These are phyloP conservation scores for Macrobrachium nipponense DNA, from an alignment of 1,140 invertebrate species.

Conservation along the genomic window DNA sequence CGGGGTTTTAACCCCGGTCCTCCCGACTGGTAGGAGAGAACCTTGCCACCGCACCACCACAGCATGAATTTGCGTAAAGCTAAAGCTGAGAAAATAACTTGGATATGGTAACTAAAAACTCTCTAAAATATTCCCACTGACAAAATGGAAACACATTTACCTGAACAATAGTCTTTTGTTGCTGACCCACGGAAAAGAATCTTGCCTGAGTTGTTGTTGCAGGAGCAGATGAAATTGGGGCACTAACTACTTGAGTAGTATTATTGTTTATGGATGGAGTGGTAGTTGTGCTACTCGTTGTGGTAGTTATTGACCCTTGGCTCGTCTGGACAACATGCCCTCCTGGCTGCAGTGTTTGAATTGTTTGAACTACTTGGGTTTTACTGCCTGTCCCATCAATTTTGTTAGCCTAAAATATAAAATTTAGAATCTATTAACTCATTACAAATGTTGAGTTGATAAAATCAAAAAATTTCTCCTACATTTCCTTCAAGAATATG, in stretches of 20 bases:
- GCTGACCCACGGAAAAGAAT: conserved; percentile 53
- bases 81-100: too few relatives aligned
- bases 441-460: not conserved
- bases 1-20: too few relatives aligned
- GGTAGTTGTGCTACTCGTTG: conserved; percentile 33
- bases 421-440: not conserved
- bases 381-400: conserved; percentile 43
- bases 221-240: not conserved
- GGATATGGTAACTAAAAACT: too few relatives aligned
- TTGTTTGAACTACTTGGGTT: conserved; percentile 47
- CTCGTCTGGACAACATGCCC: conserved; percentile 31
- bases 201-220: conserved; percentile 34
- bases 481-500: too few relatives aligned
- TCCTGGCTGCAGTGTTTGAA: conserved; percentile 35
- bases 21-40: too few relatives aligned
- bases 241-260: conserved; percentile 15
- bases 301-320: not conserved
- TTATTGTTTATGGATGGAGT: conserved; percentile 20
- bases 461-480: too few relatives aligned
- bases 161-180: conserved; percentile 52
- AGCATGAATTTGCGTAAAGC: too few relatives aligned
- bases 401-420: conserved; percentile 32
- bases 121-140: too few relatives aligned
- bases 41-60: too few relatives aligned
- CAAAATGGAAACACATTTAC: not conserved